Evolutionary conservation across 2,113 vertebrate genomes (phyloP).

Genomic region (Anser brachyrhynchus): DNA sequence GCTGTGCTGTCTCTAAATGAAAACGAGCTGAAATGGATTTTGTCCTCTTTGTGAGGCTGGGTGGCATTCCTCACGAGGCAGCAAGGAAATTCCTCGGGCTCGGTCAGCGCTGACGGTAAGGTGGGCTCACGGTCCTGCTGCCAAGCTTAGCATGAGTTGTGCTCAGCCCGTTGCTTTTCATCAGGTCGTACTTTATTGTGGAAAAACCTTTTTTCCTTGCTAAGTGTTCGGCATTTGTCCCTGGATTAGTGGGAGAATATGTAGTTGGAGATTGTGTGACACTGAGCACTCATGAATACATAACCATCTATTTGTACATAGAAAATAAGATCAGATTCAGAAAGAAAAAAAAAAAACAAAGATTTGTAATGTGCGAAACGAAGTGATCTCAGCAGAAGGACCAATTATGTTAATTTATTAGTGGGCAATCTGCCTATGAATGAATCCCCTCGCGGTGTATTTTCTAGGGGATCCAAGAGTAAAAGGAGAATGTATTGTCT

Average conservation of each 20-base stretch:
- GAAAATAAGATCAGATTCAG: not conserved
- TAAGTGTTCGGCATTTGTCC: not conserved
- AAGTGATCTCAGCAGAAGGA: not conserved
- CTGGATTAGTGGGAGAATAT: not conserved
- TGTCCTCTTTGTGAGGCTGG: not conserved
- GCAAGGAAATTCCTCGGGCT: constrained; percentile 17
- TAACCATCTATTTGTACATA: not conserved
- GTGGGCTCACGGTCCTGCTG: not conserved
- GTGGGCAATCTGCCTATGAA: not conserved
- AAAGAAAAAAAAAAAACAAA: not conserved
- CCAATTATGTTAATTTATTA: not conserved
- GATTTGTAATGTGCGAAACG: not conserved
- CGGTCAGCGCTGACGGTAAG: not conserved
- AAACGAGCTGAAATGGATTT: not conserved
- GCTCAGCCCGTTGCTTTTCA: not conserved
- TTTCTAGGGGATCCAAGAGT: not conserved
- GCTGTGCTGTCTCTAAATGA: constrained; percentile 48
- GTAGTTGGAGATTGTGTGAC: not conserved
- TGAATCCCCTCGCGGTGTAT: not conserved
- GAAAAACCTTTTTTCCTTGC: not conserved
- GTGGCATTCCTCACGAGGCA: not conserved
- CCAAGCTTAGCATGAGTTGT: not conserved
- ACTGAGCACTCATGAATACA: not conserved
- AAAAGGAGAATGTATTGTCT: constrained; percentile 7
- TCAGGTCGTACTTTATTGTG: not conserved